phyloP scores from a whole-genome alignment of 2,113 vertebrate species.

The Cheirogaleus medius region DNA sequence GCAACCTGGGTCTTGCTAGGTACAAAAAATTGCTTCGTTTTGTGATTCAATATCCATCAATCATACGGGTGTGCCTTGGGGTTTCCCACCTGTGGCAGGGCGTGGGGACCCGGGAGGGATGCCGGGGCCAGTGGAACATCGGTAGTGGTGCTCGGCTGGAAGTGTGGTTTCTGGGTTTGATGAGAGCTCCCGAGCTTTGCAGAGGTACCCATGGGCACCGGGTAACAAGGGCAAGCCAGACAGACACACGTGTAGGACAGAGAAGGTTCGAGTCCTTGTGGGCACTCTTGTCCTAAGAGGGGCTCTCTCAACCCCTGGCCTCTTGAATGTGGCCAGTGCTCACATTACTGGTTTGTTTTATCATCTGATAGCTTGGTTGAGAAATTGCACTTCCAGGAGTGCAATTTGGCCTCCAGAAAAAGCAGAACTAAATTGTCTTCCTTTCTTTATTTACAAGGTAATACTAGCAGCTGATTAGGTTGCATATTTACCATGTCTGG shows the following conservation, averaged over 20 bases:
- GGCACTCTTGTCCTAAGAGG: rapidly evolving
- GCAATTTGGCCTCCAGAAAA: background rate
- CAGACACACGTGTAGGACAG: rapidly evolving
- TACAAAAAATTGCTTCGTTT: slow-evolving; percentile 47
- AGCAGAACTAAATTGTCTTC: background rate
- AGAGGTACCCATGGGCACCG: rapidly evolving
- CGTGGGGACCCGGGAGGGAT: rapidly evolving
- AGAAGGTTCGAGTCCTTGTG: background rate
- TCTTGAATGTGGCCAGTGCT: rapidly evolving
- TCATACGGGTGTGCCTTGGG: rapidly evolving
- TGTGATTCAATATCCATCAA: rapidly evolving
- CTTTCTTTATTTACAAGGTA: background rate
- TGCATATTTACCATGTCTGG: background rate
- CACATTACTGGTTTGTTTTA: background rate
- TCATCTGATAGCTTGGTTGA: background rate
- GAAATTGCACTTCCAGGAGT: too few relatives aligned
- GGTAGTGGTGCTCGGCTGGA: rapidly evolving
- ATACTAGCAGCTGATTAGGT: rapidly evolving
- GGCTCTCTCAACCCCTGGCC: rapidly evolving
- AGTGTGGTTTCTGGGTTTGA: background rate
- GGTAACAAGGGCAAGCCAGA: background rate
- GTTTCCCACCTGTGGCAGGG: rapidly evolving
- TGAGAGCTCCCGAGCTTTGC: background rate
- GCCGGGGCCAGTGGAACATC: rapidly evolving
- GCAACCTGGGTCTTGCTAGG: background rate